phyloP scores from a whole-genome alignment of 1,140 invertebrate species.

The Helicoverpa zea region DNA sequence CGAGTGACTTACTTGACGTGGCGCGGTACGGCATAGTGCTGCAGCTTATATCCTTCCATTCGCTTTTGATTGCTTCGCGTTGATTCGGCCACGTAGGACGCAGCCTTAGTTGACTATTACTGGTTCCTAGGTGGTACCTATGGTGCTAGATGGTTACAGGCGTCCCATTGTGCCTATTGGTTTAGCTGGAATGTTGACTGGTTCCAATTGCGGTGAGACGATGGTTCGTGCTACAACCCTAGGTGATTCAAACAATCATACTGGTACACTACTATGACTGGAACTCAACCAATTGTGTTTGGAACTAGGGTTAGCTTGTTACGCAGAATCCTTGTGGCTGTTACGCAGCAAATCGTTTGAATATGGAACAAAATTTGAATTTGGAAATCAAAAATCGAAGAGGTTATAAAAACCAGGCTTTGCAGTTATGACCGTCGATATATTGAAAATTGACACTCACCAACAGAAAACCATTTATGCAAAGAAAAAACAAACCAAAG shows the following conservation, averaged over 20 bases:
- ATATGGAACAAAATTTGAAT: too few relatives aligned
- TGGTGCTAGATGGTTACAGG: constrained; percentile 31
- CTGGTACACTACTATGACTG: background rate
- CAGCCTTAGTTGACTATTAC: background rate
- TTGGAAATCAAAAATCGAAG: too few relatives aligned
- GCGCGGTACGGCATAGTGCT: too few relatives aligned
- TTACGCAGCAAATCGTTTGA: too few relatives aligned
- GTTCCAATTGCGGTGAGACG: background rate
- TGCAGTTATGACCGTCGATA: background rate
- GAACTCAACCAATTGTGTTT: background rate
- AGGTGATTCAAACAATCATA: background rate
- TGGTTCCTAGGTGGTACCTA: background rate
- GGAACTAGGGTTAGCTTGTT: too few relatives aligned
- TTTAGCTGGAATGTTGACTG: constrained; percentile 21
- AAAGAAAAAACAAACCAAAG: background rate
- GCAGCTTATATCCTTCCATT: too few relatives aligned
- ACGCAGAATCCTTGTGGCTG: too few relatives aligned
- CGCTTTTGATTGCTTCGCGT: too few relatives aligned
- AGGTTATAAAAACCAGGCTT: background rate
- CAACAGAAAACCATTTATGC: background rate
- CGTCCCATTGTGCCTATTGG: constrained; percentile 13
- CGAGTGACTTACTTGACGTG: too few relatives aligned
- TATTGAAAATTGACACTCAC: background rate
- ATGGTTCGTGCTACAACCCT: background rate
- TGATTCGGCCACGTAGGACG: too few relatives aligned